Evolutionary conservation across 2,888 invertebrate genomes (phyloP), one percentile per base, ranked within the genome.

Genomic region (Andricus curvator): DNA sequence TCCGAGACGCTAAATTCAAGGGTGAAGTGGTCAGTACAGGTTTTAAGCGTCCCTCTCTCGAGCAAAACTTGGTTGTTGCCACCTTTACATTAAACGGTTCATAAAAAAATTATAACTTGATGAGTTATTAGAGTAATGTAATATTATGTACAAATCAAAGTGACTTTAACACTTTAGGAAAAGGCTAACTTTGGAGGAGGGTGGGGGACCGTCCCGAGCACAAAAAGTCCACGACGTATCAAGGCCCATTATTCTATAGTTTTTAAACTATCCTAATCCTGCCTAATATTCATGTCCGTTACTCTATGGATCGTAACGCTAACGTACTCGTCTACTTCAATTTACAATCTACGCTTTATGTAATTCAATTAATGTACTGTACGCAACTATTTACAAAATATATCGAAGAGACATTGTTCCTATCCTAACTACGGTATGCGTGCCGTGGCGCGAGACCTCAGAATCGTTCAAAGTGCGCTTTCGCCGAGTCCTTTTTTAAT

Each of bases 361-460:
- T 85, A 88, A 85, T 86, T 87, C 85, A 86, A 78, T 88, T 86
- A 87, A 84, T 85, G 80, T 85, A 86, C 85, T 78, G 80, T 84
- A 82, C 82, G 84, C 80, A 86, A 83, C 86, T 91, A 91, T 91
- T 89, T 91, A 91, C 91, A 91, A 90, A 89, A 88, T 88, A 89
- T 89, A 88, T 90, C 87, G 89, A 89, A 88, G 89, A 91, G 89
- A 90, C 88, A 89, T 86, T 89, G 86, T 88, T 88, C 85, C 89
- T 90, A 90, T 88, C 89, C 89, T 91, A 91, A 90, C 90, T 91
- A 91, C 88, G 86, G 87, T 88, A 90, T 89, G 88, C 89, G 90
- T 91, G 89, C 90, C 89, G 87, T 89, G 88, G 88, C 90, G 89
- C 88, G 87, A 89, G 88, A 91, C 89, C 85, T 87, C 84, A 82